phyloP scores from a whole-genome alignment of 2,888 invertebrate species.

The Drosophila affinis region DNA sequence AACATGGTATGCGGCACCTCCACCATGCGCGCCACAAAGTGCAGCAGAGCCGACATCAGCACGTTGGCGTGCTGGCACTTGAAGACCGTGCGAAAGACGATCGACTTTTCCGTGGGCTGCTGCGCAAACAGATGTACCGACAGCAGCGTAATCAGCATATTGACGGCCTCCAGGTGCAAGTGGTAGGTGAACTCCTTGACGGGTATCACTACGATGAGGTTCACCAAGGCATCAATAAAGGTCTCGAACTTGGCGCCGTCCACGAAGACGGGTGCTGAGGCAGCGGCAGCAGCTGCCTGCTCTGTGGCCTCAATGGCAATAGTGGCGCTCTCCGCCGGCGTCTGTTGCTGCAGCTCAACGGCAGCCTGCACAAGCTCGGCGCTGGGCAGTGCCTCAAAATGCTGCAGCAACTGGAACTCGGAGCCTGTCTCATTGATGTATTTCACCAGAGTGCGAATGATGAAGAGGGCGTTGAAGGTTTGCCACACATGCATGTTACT shows the following conservation, averaged over 20 bases:
- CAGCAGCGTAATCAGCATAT: constrained; percentile 92
- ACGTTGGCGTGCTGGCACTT: constrained; percentile 83
- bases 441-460: constrained; percentile 92
- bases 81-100: constrained; percentile 85
- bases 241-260: constrained; percentile 83
- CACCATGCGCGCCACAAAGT: constrained; percentile 88
- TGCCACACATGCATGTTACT: constrained; percentile 93
- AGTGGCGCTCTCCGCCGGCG: constrained; percentile 54
- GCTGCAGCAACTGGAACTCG: constrained; percentile 93
- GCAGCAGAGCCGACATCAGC: constrained; percentile 91
- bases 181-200: constrained; percentile 90
- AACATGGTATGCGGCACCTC: constrained; percentile 89
- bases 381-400: constrained; percentile 88
- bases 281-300: constrained; percentile 55
- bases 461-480: constrained; percentile 95
- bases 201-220: constrained; percentile 83
- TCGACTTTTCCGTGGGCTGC: constrained; percentile 88
- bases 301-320: constrained; percentile 77
- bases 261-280: constrained; percentile 67
- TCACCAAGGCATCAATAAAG: constrained; percentile 83
- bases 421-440: constrained; percentile 95
- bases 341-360: constrained; percentile 52
- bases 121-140: constrained; percentile 94
- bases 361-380: constrained; percentile 72
- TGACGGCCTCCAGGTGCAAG: constrained; percentile 94